These are phyloP conservation scores for Tapirus terrestris DNA, from an alignment of 2,113 vertebrate species.

Conservation along the genomic window DNA sequence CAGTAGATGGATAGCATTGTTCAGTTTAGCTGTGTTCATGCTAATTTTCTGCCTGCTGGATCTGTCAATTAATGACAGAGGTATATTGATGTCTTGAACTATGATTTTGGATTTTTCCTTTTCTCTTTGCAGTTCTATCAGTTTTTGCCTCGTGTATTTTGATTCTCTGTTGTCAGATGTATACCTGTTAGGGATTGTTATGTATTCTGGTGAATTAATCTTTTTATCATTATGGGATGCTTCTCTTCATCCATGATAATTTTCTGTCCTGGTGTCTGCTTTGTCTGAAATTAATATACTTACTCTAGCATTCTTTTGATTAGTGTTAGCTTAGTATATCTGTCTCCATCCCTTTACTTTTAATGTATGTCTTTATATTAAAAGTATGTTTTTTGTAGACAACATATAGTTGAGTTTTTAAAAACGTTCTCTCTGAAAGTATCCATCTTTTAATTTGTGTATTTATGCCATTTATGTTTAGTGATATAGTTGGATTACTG, in stretches of 20 bases:
- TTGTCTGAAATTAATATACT: not conserved
- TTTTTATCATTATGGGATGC: not conserved
- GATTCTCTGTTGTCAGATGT: not conserved
- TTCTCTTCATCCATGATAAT: not conserved
- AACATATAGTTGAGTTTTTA: not conserved
- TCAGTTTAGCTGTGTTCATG: not conserved
- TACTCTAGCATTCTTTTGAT: not conserved
- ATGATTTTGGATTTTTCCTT: not conserved
- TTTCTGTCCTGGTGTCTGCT: not conserved
- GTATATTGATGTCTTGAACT: not conserved
- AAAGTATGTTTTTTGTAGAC: not conserved
- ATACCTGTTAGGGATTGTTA: not conserved
- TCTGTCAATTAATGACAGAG: not conserved
- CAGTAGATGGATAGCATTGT: not conserved
- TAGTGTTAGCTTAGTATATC: not conserved
- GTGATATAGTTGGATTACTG: not conserved
- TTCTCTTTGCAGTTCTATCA: not conserved
- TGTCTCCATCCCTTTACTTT: not conserved
- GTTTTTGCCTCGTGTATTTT: not conserved
- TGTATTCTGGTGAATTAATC: not conserved
- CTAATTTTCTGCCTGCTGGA: not conserved
- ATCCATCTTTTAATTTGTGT: not conserved
- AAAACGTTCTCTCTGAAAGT: not conserved
- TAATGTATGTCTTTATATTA: not conserved
- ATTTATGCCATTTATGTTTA: not conserved